Conservation (phyloP, 2,113 vertebrate species). For the Anoura caudifer region DNA sequence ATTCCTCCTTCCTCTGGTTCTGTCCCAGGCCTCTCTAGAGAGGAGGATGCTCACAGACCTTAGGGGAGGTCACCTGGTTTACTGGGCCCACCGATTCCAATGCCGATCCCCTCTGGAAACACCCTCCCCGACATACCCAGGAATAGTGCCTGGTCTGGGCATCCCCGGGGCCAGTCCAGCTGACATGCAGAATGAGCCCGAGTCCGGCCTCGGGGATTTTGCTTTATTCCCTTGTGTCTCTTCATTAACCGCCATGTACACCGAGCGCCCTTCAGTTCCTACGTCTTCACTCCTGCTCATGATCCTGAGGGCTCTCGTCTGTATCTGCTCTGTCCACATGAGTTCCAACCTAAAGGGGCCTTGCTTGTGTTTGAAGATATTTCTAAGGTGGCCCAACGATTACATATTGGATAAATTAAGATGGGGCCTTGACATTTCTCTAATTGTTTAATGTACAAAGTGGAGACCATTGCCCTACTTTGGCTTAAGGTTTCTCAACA, state of each 20-base stretch:
- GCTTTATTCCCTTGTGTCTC: background rate
- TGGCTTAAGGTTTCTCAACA: background rate
- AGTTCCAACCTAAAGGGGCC: background rate
- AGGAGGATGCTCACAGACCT: background rate
- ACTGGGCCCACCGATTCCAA: background rate
- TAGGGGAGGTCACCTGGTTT: background rate
- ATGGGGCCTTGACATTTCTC: background rate
- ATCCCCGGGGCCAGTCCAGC: background rate
- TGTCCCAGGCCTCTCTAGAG: background rate
- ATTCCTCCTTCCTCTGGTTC: background rate
- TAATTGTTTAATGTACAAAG: background rate
- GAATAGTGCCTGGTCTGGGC: background rate
- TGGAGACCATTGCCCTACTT: background rate
- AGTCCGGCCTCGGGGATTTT: background rate
- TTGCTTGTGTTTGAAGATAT: too few relatives aligned
- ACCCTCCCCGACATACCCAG: background rate
- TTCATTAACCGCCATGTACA: background rate
- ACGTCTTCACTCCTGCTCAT: fast-evolving
- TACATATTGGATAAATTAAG: background rate
- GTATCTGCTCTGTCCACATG: too few relatives aligned
- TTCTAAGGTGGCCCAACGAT: too few relatives aligned
- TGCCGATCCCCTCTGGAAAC: background rate
- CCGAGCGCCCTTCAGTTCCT: too few relatives aligned
- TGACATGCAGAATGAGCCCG: background rate
- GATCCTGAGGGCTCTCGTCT: background rate